phyloP scores from a whole-genome alignment of 2,113 vertebrate genomes.

The Catharus bicknelli region DNA sequence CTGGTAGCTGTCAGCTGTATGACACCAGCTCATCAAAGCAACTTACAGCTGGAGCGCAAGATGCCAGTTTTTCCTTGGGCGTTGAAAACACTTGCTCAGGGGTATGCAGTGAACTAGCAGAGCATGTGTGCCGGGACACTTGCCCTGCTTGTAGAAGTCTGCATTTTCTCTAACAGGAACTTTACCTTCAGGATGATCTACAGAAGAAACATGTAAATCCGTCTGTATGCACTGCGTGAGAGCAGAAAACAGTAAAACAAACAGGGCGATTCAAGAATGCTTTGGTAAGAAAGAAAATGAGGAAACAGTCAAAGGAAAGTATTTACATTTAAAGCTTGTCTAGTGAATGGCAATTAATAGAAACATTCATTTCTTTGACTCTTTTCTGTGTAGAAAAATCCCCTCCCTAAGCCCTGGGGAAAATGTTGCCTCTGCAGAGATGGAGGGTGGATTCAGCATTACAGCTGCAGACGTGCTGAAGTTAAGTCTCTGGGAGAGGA shows the following conservation, averaged over 20 bases:
- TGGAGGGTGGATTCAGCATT: neutral
- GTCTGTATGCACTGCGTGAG: neutral
- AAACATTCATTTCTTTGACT: neutral
- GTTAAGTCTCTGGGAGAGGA: neutral
- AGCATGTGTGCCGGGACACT: rapidly evolving
- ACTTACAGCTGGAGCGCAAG: neutral
- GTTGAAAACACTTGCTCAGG: neutral
- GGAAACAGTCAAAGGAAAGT: neutral
- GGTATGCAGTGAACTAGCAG: neutral
- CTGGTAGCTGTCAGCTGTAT: neutral
- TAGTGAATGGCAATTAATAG: neutral
- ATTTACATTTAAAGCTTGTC: neutral
- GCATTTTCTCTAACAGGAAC: neutral
- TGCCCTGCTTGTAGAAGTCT: neutral
- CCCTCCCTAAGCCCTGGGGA: neutral
- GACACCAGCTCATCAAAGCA: neutral
- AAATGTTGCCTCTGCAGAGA: neutral
- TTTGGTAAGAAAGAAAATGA: neutral
- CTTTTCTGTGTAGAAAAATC: neutral
- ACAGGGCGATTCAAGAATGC: neutral
- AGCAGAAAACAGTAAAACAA: neutral
- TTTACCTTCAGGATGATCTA: neutral
- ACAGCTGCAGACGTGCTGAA: neutral
- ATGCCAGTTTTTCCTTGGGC: neutral
- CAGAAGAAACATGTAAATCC: neutral